A percentile compares a stretch with the other conserved stretches of the same genome.
Evolutionary conservation across 2,797 vertebrate genomes (phyloP).

Genomic region (Sebastes matsubarae): DNA sequence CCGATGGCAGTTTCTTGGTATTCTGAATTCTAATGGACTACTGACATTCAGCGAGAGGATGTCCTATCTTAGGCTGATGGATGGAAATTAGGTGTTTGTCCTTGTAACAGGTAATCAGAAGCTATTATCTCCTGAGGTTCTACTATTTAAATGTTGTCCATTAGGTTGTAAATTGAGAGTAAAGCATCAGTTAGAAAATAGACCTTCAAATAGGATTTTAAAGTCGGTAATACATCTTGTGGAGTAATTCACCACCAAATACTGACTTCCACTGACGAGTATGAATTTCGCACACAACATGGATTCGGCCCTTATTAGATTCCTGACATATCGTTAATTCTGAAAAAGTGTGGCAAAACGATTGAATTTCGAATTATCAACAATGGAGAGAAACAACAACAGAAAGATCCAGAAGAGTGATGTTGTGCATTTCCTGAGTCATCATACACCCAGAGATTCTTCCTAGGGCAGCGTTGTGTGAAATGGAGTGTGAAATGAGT

Average conservation of each 20-base stretch:
- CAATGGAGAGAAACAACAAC: conserved; percentile 50
- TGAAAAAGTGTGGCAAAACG: conserved; percentile 13
- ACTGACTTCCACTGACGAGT: conserved; percentile 21
- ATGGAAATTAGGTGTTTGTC: conserved; percentile 35
- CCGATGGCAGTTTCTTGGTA: neutral
- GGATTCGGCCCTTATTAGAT: conserved; percentile 35
- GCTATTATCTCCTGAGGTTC: conserved; percentile 14
- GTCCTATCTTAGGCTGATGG: conserved; percentile 16
- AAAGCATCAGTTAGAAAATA: conserved; percentile 49
- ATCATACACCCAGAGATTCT: conserved; percentile 63
- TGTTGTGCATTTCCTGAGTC: conserved; percentile 71
- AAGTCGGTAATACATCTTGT: conserved; percentile 35
- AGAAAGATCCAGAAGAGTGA: conserved; percentile 58
- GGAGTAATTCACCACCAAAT: conserved; percentile 32
- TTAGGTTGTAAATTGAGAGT: conserved; percentile 7
- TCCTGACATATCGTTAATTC: conserved; percentile 52
- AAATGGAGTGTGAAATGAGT: conserved; percentile 87
- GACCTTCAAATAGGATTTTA: conserved; percentile 44
- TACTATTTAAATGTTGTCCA: neutral
- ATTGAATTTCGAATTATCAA: conserved; percentile 49
- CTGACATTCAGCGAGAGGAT: neutral
- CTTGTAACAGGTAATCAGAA: conserved; percentile 24
- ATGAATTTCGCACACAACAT: conserved; percentile 27
- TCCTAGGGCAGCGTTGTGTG: conserved; percentile 75
- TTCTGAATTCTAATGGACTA: conserved; percentile 1